phyloP scores from a whole-genome alignment of 2,797 vertebrate genomes.

The Babyrousa celebensis region DNA sequence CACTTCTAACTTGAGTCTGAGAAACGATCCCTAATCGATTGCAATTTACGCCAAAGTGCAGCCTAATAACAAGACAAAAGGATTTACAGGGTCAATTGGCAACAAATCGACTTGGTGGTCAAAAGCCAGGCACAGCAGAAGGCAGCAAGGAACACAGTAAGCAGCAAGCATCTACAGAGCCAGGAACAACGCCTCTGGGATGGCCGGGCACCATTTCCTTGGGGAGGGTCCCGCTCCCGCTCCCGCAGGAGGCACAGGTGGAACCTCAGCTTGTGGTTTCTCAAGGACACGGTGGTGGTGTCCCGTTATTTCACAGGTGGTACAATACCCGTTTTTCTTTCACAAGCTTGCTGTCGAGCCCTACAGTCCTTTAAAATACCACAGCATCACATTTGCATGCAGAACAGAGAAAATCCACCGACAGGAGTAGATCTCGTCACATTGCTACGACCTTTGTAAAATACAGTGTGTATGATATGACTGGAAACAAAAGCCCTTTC shows the following conservation, averaged over 20 bases:
- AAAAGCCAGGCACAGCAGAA: slow-evolving; percentile 63
- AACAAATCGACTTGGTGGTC: slow-evolving; percentile 77
- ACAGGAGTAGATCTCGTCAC: background rate
- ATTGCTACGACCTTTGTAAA: background rate
- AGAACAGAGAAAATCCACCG: slow-evolving; percentile 6
- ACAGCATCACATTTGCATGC: background rate
- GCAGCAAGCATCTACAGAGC: background rate
- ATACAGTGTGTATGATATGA: background rate
- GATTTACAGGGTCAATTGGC: slow-evolving; percentile 84
- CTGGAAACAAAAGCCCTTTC: slow-evolving; percentile 39
- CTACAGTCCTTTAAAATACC: background rate
- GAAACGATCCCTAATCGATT: slow-evolving; percentile 88
- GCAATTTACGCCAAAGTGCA: slow-evolving; percentile 89
- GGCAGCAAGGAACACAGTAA: background rate
- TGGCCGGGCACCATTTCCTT: background rate
- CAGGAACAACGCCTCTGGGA: background rate
- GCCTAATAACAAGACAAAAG: slow-evolving; percentile 90
- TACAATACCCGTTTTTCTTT: background rate
- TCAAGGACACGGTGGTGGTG: background rate
- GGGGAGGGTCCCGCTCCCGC: too few relatives aligned
- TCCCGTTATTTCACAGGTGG: background rate
- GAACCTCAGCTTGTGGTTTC: background rate
- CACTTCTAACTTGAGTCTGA: slow-evolving; percentile 88
- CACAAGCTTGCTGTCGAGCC: background rate
- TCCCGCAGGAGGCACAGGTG: background rate